phyloP scores from a whole-genome alignment of 2,797 vertebrate genomes.

The Muscicapa comitata region DNA sequence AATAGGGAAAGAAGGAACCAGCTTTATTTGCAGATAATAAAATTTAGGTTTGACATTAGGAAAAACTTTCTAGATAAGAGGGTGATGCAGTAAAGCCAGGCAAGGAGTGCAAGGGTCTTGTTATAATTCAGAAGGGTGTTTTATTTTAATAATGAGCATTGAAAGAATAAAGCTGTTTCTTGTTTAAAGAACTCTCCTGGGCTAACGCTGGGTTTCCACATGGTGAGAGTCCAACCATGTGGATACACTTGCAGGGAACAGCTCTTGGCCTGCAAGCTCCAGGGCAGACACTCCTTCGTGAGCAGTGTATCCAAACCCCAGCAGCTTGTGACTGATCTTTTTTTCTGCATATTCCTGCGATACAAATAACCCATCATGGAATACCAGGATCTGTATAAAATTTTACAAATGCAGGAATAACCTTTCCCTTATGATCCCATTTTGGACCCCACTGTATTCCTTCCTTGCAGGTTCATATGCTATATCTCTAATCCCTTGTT shows the following conservation, averaged over 20 bases:
- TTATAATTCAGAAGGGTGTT: neutral
- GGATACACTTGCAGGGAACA: neutral
- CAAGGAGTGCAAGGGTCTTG: neutral
- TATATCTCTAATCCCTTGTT: neutral
- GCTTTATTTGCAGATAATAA: slow-evolving; percentile 6
- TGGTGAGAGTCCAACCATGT: neutral
- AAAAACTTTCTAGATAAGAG: neutral
- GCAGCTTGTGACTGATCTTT: neutral
- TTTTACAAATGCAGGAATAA: neutral
- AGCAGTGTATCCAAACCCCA: neutral
- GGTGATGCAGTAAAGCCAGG: neutral
- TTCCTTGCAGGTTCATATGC: neutral
- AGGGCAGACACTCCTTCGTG: neutral
- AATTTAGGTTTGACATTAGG: slow-evolving; percentile 8
- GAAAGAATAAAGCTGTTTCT: neutral
- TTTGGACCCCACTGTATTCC: neutral
- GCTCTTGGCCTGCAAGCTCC: neutral
- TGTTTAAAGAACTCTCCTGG: neutral
- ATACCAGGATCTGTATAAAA: neutral
- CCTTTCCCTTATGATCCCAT: neutral
- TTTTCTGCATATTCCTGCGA: neutral
- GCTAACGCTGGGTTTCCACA: neutral
- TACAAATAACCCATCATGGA: neutral
- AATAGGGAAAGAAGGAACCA: neutral
- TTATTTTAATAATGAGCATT: neutral